phyloP scores from a whole-genome alignment of 1,140 invertebrate genomes.

The Platyscapa corneri region DNA sequence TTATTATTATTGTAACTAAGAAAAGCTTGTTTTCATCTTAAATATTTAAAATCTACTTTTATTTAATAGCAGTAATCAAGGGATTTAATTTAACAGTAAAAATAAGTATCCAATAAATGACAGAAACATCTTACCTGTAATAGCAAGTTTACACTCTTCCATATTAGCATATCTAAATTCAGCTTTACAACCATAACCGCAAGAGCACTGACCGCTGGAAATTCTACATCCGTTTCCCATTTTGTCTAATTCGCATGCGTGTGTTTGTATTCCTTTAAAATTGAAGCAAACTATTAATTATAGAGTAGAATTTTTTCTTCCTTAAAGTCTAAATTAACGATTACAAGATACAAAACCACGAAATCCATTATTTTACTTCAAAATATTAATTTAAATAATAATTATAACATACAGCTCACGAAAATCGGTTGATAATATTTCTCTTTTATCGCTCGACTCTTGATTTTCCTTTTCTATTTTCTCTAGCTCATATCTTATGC shows the following conservation, averaged over 20 bases:
- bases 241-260: constrained; percentile 65
- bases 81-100: too few species aligned
- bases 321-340: not conserved
- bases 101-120: too few species aligned
- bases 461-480: constrained; percentile 25
- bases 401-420: constrained; percentile 9
- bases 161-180: constrained; percentile 72
- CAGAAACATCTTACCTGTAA: constrained; percentile 67
- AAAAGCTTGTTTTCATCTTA: not conserved
- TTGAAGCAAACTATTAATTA: constrained; percentile 6
- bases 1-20: not conserved
- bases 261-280: constrained; percentile 52
- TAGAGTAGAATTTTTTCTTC: not conserved
- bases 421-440: not conserved
- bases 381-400: not conserved
- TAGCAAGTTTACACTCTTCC: constrained; percentile 72
- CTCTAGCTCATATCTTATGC: constrained; percentile 16
- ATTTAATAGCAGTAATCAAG: too few species aligned
- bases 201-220: constrained; percentile 68
- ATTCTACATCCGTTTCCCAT: constrained; percentile 67
- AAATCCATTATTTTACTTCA: not conserved
- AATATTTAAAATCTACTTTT: too few species aligned
- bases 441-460: constrained; percentile 27
- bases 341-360: not conserved
- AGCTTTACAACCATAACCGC: constrained; percentile 72